Evolutionary conservation across 2,113 vertebrate species (phyloP), one percentile per base, ranked within the genome.

Genomic region (Cynoglossus semilaevis): DNA sequence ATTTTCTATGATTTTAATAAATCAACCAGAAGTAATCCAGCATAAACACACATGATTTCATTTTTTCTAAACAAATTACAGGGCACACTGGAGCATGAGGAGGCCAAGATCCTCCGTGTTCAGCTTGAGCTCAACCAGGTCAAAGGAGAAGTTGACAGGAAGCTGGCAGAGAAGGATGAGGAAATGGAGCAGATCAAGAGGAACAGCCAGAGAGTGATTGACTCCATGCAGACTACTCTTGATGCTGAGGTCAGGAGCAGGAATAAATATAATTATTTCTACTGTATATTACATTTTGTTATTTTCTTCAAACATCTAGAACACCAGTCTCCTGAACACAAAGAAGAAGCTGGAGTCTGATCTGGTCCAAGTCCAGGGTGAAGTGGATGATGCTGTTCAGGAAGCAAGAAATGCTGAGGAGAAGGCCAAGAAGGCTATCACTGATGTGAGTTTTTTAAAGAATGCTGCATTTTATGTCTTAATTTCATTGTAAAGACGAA

Each of bases 121-220:
- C 50, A 51, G 15, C 50, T 51, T 15, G 50, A 51, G 50, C 50
- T 51, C 34, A 51, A 51, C 50, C 50, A 51, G 52, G 72, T 95
- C 18, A 97, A 95, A 63, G 72, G 92, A 58, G 94, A 95, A 71
- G 81, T 95, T 4, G 92, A 91, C 35, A 91, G 92, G 43, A 95
- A 93, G 77, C 70, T 93, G 1, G 81, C 89, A 0, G 93, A 96
- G 80, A 95, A 96, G 70, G 93, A 95, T 8, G 92, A 96, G 29
- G 94, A 96, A 85, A 90, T 93, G 0, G 89, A 89, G 58, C 91
- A 94, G 79, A 78, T 94, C 67, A 95, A 93, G 85, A 92, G 90
- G 81, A 94, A 93, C 77, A 87, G 92, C 18, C 91, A 94, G 81
- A 91, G 84, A 42, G 80, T 89, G 0, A 89, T 85, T 14, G 94